A percentile compares a stretch with the other conserved stretches of the same genome.
These are phyloP conservation scores for Marronus borbonicus DNA, from an alignment of 2,888 invertebrate genomes.

Conservation along the genomic window DNA sequence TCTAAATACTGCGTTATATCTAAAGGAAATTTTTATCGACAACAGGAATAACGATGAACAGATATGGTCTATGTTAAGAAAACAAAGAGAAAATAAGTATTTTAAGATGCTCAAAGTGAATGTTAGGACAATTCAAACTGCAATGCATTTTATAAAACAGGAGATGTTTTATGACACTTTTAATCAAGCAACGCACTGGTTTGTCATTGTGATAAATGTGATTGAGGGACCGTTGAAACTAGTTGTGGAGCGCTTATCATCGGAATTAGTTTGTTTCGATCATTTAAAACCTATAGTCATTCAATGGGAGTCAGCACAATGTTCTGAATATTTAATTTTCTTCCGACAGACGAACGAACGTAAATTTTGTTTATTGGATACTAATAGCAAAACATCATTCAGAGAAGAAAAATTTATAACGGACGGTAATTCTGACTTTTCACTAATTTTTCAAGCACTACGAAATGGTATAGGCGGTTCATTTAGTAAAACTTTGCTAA, in stretches of 20 bases:
- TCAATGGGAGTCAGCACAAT: neutral
- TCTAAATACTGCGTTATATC: neutral
- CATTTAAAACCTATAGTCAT: slow-evolving; percentile 3
- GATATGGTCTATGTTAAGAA: neutral
- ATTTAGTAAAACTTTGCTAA: neutral
- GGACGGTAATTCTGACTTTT: neutral
- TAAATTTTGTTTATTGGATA: neutral
- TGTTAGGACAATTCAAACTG: neutral
- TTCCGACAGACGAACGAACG: neutral
- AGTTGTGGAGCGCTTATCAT: neutral
- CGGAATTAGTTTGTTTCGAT: too few species aligned
- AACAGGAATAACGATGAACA: too few species aligned
- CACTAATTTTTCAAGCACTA: neutral
- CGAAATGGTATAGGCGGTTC: neutral
- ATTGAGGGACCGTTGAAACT: neutral
- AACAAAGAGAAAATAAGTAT: neutral
- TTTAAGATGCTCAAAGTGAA: slow-evolving; percentile 16
- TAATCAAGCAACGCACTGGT: slow-evolving; percentile 16
- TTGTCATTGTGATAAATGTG: neutral
- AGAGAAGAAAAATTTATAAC: slow-evolving; percentile 18
- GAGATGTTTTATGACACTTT: neutral
- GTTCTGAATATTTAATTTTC: neutral
- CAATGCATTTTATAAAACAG: neutral
- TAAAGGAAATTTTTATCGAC: neutral
- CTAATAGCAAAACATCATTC: neutral